These are phyloP conservation scores for Eulimnadia texana DNA, from an alignment of 1,140 invertebrate species.

Conservation along the genomic window DNA sequence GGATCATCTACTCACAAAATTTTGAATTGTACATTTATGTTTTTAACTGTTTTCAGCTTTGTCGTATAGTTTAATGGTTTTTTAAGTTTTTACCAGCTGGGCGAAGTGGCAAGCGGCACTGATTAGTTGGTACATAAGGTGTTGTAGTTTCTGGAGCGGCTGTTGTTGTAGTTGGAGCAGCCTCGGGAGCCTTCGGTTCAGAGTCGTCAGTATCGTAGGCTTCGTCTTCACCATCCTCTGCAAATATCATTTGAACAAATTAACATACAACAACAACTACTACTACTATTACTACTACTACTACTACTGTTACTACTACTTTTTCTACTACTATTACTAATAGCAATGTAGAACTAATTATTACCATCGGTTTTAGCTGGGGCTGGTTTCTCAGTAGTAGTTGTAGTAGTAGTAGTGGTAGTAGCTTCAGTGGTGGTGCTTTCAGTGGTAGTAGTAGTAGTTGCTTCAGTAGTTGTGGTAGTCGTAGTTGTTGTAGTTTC, in stretches of 20 bases:
- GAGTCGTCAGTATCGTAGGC: constrained; percentile 7
- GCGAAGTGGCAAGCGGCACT: constrained; percentile 10
- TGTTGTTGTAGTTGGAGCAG: background rate
- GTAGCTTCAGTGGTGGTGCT: background rate
- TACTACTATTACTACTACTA: no score
- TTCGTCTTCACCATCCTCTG: background rate
- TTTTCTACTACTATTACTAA: no score
- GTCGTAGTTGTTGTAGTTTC: background rate
- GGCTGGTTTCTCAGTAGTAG: background rate
- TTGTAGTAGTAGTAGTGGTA: constrained; percentile 15
- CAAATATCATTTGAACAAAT: no score
- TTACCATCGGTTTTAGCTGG: background rate
- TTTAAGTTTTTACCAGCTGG: constrained; percentile 1
- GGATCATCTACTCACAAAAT: constrained; percentile 23
- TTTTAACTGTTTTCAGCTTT: no score
- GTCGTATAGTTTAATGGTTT: no score
- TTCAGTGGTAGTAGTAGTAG: background rate
- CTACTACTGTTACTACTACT: no score
- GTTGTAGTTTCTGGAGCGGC: constrained; percentile 10
- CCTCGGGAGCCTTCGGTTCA: background rate
- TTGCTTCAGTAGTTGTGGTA: constrained; percentile 7
- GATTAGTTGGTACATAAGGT: constrained; percentile 1
- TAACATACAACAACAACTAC: no score
- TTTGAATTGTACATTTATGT: no score
- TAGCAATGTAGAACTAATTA: no score